Evolutionary conservation across 2,113 vertebrate species (phyloP), one percentile per base, ranked within the genome.

Genomic region (Bucco capensis): DNA sequence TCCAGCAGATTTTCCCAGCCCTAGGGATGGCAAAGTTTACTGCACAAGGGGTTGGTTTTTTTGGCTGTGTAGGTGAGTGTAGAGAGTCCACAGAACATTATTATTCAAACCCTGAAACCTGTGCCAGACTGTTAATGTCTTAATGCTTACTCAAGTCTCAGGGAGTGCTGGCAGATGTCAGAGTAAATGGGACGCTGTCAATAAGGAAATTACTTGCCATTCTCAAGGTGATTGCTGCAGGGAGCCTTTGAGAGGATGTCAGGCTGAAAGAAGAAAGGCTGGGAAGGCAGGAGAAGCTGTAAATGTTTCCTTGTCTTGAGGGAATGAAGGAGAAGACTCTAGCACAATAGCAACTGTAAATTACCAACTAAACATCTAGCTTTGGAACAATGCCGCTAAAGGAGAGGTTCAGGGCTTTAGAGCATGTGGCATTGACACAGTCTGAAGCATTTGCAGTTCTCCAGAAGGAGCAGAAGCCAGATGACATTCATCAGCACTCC

Each of bases 131-230:
- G 94, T 96, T 97, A 97, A 97, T 94, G 95, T 97, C 96, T 97
- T 97, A 97, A 97, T 98, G 97, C 94, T 97, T 97, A 97, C 97
- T 97, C 96, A 94, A 94, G 94, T 97, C 95, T 95, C 96, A 96
- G 89, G 77, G 95, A 97, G 91, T 62, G 89, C 94, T 96, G 96
- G 95, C 96, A 97, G 97, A 96, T 98, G 96, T 97, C 96, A 93
- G 95, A 50, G 91, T 96, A 96, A 97, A 97, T 96, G 95, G 94
- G 97, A 94, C 93, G 88, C 97, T 97, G 96, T 98, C 97, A 96
- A 76, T 92, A 95, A 92, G 96, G 95, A 97, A 97, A 98, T 97
- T 87, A 94, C 92, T 97, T 95, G 69, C 92, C 94, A 96, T 97
- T 97, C 95, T 89, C 86, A 51, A 93, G 76, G 93, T 79, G 96